phyloP scores from a whole-genome alignment of 30 jellyfish, hydroid and myxozoan species.

The Pelagia noctiluca region DNA sequence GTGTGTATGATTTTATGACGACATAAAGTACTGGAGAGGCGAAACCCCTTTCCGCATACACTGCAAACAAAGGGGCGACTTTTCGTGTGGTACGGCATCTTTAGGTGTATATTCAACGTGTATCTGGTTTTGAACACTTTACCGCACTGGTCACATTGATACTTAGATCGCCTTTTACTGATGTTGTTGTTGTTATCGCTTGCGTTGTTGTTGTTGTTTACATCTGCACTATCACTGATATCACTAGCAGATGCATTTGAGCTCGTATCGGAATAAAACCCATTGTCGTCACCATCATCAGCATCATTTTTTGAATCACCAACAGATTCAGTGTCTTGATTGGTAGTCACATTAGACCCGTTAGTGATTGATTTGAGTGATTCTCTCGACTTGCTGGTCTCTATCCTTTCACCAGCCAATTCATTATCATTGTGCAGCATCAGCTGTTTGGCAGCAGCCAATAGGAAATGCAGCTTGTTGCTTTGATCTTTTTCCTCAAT shows the following conservation, averaged over 20 bases:
- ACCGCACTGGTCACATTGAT: slow-evolving; percentile 86
- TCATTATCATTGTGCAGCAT: slow-evolving; percentile 46
- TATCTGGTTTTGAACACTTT: slow-evolving; percentile 78
- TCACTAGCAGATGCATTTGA: slow-evolving; percentile 41
- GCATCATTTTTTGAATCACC: slow-evolving; percentile 9
- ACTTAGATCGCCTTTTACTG: slow-evolving; percentile 44
- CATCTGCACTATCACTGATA: slow-evolving; percentile 31
- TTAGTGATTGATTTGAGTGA: background rate
- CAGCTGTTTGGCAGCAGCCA: slow-evolving; percentile 73
- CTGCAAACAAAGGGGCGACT: slow-evolving; percentile 94
- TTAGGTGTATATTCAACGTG: slow-evolving; percentile 81
- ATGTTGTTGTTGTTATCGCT: slow-evolving; percentile 13
- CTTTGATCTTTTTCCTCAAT: no score
- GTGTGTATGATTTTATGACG: slow-evolving; percentile 99
- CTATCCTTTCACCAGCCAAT: background rate
- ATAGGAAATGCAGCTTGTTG: slow-evolving; percentile 62
- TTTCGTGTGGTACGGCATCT: slow-evolving; percentile 84
- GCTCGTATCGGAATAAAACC: slow-evolving; percentile 51
- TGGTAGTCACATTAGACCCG: background rate
- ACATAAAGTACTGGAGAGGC: slow-evolving; percentile 96
- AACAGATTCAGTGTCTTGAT: background rate
- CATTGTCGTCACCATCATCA: slow-evolving; percentile 48
- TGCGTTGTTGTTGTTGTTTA: slow-evolving; percentile 44
- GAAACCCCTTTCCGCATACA: slow-evolving; percentile 96
- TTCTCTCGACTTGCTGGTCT: background rate